Percentiles rank a stretch among this genome's conserved stretches.
phyloP scores from a whole-genome alignment of 2,888 invertebrate genomes.

The Pyrgus malvae region DNA sequence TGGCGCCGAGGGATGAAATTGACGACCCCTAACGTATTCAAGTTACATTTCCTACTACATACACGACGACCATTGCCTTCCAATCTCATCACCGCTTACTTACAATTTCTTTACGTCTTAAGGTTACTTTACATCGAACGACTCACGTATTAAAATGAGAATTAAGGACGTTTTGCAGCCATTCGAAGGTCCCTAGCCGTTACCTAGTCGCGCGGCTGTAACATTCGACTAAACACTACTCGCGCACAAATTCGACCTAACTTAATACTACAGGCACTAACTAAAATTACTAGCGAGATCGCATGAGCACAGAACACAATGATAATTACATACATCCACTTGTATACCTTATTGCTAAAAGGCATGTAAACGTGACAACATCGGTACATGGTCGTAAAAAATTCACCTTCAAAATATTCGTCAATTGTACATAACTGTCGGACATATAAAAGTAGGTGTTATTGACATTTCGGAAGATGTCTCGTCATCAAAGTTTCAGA shows the following conservation, averaged over 20 bases:
- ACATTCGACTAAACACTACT: slow-evolving; percentile 14
- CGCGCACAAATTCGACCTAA: slow-evolving; percentile 64
- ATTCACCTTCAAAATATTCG: slow-evolving; percentile 48
- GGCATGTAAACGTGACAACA: slow-evolving; percentile 51
- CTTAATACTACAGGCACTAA: slow-evolving; percentile 77
- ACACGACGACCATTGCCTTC: neutral
- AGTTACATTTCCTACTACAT: slow-evolving; percentile 38
- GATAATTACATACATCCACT: slow-evolving; percentile 44
- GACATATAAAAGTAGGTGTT: slow-evolving; percentile 31
- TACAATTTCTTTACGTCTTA: no score
- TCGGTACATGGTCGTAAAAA: slow-evolving; percentile 67
- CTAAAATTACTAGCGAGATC: slow-evolving; percentile 80
- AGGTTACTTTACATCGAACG: no score
- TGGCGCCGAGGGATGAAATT: no score
- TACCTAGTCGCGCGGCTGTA: slow-evolving; percentile 39
- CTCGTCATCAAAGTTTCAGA: slow-evolving; percentile 2
- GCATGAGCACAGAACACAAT: slow-evolving; percentile 79
- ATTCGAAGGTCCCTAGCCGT: slow-evolving; percentile 5
- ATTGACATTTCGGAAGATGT: neutral
- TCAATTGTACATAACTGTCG: slow-evolving; percentile 37
- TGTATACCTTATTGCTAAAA: slow-evolving; percentile 64
- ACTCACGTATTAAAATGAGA: slow-evolving; percentile 1
- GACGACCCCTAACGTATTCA: slow-evolving; percentile 40
- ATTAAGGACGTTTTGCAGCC: neutral
- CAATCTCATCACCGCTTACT: no score